These are phyloP conservation scores for Romanogobio albipinnatus DNA, from an alignment of 2,113 vertebrate genomes.

Conservation along the genomic window DNA sequence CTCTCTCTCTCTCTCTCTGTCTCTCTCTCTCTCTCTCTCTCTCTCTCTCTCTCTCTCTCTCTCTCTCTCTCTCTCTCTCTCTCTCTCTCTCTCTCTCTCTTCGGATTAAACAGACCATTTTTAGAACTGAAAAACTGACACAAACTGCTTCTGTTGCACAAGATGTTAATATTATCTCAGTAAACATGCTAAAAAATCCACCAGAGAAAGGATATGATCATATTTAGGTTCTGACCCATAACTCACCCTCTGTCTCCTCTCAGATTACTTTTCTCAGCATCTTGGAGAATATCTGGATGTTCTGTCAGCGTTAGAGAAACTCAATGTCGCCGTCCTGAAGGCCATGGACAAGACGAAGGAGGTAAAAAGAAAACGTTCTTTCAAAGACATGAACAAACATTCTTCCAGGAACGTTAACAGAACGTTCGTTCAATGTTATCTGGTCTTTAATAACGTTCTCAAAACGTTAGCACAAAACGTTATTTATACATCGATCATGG, in stretches of 20 bases:
- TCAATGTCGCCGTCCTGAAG: slow-evolving; percentile 88
- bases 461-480: too few species aligned
- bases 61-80: neutral
- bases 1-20: neutral
- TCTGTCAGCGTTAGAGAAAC: slow-evolving; percentile 88
- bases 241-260: neutral
- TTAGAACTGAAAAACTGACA: neutral
- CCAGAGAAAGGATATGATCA: neutral
- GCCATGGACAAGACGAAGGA: slow-evolving; percentile 97
- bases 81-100: neutral
- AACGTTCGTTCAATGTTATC: too few species aligned
- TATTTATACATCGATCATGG: too few species aligned
- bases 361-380: slow-evolving; percentile 68
- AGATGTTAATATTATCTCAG: neutral
- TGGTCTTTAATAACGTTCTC: too few species aligned
- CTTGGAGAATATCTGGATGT: slow-evolving; percentile 91
- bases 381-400: too few species aligned
- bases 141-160: neutral
- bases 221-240: neutral
- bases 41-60: neutral
- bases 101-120: neutral
- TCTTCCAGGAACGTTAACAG: too few species aligned
- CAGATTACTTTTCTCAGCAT: slow-evolving; percentile 94
- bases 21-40: neutral
- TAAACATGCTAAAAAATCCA: neutral